phyloP scores from a whole-genome alignment of 2,888 invertebrate genomes.

The Melipona beecheii region DNA sequence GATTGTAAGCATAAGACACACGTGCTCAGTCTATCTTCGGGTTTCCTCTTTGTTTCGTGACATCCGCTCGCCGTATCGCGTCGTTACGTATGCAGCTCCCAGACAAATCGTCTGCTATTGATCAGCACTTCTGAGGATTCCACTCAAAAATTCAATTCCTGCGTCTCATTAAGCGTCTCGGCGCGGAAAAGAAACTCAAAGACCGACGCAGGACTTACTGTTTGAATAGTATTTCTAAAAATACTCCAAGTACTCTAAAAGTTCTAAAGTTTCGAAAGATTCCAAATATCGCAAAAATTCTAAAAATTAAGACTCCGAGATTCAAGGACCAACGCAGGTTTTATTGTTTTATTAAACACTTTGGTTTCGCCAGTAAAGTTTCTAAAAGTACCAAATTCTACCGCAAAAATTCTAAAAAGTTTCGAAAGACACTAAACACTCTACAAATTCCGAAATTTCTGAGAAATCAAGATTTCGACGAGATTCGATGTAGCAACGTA shows the following conservation, averaged over 20 bases:
- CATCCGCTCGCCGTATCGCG: conserved; percentile 74
- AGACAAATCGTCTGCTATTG: conserved; percentile 29
- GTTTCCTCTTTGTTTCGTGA: conserved; percentile 80
- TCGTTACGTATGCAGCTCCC: conserved; percentile 20
- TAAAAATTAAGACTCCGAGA: neutral
- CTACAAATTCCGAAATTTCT: too few species aligned
- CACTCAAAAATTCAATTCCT: neutral
- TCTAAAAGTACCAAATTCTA: too few species aligned
- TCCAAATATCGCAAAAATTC: too few species aligned
- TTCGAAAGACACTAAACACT: too few species aligned
- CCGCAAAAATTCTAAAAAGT: too few species aligned
- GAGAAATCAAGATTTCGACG: neutral
- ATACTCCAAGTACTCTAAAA: too few species aligned
- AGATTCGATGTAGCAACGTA: too few species aligned
- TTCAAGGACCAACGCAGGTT: neutral
- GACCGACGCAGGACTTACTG: neutral
- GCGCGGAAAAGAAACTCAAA: neutral
- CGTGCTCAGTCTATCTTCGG: conserved; percentile 67
- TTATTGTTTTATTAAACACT: neutral
- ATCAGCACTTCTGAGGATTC: conserved; percentile 10
- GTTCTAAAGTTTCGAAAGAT: too few species aligned
- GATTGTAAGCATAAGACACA: conserved; percentile 60
- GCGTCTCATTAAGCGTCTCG: neutral
- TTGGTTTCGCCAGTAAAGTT: too few species aligned
- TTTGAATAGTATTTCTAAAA: too few species aligned